Evolutionary conservation across 2,113 vertebrate species (phyloP).

Genomic region (Cervus canadensis): DNA sequence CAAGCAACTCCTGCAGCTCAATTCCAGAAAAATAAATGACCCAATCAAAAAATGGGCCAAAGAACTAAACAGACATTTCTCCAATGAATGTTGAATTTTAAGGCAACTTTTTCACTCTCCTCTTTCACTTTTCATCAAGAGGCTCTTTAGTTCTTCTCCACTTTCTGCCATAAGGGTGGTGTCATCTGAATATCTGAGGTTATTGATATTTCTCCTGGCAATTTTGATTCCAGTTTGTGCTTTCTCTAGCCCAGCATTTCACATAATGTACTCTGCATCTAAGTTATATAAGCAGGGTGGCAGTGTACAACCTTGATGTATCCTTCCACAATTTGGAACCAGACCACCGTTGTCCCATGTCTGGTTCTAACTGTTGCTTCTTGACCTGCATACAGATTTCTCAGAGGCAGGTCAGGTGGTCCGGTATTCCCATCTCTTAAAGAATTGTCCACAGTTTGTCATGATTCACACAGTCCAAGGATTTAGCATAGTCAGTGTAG

Average conservation of each 20-base stretch:
- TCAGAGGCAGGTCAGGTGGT: background rate
- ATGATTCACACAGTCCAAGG: background rate
- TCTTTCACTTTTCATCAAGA: background rate
- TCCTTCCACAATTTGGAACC: background rate
- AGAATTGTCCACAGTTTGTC: background rate
- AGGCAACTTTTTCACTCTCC: background rate
- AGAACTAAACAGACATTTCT: too few species aligned
- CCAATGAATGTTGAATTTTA: background rate
- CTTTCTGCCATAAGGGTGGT: background rate
- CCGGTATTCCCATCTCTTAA: background rate
- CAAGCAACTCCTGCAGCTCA: too few species aligned
- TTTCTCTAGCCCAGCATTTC: background rate
- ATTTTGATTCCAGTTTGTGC: background rate
- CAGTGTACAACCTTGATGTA: background rate
- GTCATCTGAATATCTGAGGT: background rate
- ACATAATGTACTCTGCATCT: background rate
- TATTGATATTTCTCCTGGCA: background rate
- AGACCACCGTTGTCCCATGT: background rate
- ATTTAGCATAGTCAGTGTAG: background rate
- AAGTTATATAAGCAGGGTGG: background rate
- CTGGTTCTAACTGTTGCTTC: background rate
- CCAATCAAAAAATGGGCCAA: too few species aligned
- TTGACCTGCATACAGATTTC: background rate
- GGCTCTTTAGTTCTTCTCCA: background rate
- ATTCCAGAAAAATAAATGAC: too few species aligned